Conservation (phyloP, 2,888 invertebrate genomes). For the Heliconius aoede region DNA sequence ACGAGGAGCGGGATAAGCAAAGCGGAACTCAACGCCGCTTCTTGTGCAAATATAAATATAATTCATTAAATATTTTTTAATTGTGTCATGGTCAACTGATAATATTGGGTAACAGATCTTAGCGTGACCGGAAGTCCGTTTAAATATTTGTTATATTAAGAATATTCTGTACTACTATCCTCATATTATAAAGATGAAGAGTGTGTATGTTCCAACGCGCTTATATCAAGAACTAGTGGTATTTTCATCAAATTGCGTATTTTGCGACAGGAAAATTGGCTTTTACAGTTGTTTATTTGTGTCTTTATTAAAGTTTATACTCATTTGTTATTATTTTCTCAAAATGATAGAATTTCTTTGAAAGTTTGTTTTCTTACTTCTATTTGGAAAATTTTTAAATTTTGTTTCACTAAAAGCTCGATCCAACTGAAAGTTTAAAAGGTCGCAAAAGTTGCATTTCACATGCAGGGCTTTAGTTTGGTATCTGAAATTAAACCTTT, state of each 20-base stretch:
- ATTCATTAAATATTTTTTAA: background rate
- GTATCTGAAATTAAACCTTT: conserved; percentile 15
- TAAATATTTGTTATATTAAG: background rate
- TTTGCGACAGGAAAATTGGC: no score
- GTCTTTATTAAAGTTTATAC: no score
- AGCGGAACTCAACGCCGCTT: background rate
- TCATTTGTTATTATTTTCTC: no score
- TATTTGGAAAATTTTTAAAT: background rate
- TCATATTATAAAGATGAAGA: background rate
- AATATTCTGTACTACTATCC: background rate
- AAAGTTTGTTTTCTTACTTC: no score
- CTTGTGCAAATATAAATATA: background rate
- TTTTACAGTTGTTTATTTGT: no score
- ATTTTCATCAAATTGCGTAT: no score
- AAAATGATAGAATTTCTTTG: no score
- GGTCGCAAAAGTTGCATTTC: conserved; percentile 14
- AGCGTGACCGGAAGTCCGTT: conserved; percentile 3
- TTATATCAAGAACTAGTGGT: background rate
- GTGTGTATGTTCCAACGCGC: background rate
- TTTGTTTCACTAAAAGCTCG: background rate
- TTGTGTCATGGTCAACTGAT: background rate
- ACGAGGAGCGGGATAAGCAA: no score
- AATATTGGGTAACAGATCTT: background rate
- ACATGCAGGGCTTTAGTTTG: conserved; percentile 5
- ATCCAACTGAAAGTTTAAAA: conserved; percentile 5